Conservation (phyloP, 1,140 invertebrate species). For the Panagrolaimus sp. region DNA sequence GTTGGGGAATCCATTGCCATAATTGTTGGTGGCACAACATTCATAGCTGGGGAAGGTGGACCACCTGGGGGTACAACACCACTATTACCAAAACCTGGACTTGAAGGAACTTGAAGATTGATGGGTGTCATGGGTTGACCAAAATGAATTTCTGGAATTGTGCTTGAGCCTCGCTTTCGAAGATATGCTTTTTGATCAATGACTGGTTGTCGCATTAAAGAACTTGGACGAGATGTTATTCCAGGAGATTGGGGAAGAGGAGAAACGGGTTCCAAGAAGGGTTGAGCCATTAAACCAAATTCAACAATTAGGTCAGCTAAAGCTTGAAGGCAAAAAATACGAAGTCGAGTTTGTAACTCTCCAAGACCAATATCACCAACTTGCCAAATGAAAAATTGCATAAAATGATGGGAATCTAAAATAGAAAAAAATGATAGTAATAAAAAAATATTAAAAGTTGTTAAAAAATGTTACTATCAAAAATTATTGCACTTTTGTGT, state of each 20-base stretch:
- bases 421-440: not conserved
- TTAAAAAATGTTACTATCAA: no score
- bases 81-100: no score
- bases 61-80: no score
- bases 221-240: conserved; percentile 11
- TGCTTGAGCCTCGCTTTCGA: not conserved
- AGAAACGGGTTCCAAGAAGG: conserved; percentile 30
- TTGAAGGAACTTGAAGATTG: not conserved
- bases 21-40: conserved; percentile 1
- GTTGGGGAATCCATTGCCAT: not conserved
- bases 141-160: conserved; percentile 3
- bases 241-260: conserved; percentile 10
- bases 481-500: no score
- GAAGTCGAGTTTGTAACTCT: conserved; percentile 29
- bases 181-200: not conserved
- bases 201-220: conserved; percentile 19
- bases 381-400: conserved; percentile 43
- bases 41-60: no score
- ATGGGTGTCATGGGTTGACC: not conserved
- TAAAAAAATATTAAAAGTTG: no score
- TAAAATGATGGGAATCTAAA: conserved; percentile 32
- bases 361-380: conserved; percentile 45
- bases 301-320: conserved; percentile 43
- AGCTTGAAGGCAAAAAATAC: conserved; percentile 39
- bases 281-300: conserved; percentile 40